A percentile compares a stretch with the other conserved stretches of the same genome.
Evolutionary conservation across 1,140 invertebrate genomes (phyloP).

Genomic region (Antheraea pernyi): DNA sequence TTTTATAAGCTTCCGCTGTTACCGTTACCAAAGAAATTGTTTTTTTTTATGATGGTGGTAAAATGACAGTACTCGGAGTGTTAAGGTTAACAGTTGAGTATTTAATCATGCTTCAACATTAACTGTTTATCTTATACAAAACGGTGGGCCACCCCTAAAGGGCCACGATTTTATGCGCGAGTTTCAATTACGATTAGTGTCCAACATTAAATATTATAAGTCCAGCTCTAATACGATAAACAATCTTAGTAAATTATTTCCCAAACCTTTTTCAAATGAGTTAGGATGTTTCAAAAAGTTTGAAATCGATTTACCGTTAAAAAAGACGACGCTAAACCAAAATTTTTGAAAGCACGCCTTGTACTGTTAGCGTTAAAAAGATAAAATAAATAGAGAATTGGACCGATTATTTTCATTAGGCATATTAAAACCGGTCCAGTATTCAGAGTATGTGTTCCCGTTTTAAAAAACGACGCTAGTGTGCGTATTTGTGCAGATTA

Average conservation of each 20-base stretch:
- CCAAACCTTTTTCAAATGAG: too few species aligned
- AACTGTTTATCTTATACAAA: background rate
- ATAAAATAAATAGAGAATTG: background rate
- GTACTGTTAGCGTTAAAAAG: background rate
- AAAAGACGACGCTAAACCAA: background rate
- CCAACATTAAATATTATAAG: too few species aligned
- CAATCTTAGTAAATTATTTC: too few species aligned
- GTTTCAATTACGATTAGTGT: too few species aligned
- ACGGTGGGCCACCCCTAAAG: background rate
- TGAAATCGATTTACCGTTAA: too few species aligned
- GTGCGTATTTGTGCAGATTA: constrained; percentile 8
- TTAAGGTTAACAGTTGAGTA: background rate
- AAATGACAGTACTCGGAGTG: too few species aligned
- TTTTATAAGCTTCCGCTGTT: background rate
- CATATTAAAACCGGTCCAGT: too few species aligned
- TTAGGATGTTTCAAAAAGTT: too few species aligned
- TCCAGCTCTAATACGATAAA: too few species aligned
- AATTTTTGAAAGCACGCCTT: background rate
- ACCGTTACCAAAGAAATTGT: background rate
- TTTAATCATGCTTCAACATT: background rate
- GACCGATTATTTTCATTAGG: too few species aligned
- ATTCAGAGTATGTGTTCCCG: too few species aligned
- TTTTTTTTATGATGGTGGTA: background rate
- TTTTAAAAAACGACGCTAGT: background rate
- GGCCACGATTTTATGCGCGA: background rate